Percentiles rank a stretch among this genome's conserved stretches.
Conservation (phyloP, 2,888 invertebrate species). For the Harpalus rubripes region DNA sequence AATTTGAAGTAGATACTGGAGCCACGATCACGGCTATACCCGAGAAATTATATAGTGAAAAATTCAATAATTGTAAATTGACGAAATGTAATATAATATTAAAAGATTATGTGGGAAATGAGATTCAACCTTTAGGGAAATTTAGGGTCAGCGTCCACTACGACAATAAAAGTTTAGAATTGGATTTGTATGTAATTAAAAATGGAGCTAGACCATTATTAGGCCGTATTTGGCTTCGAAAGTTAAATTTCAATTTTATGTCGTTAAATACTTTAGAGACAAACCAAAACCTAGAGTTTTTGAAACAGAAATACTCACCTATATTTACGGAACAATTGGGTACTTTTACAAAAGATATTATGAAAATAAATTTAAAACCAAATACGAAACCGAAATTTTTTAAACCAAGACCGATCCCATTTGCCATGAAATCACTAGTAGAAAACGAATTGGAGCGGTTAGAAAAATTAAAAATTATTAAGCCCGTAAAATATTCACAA, state of each 20-base stretch:
- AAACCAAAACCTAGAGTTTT: neutral
- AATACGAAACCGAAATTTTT: constrained; percentile 57
- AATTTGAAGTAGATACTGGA: constrained; percentile 43
- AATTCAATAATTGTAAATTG: constrained; percentile 19
- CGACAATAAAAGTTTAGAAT: constrained; percentile 1
- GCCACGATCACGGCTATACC: constrained; percentile 13
- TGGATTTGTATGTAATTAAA: constrained; percentile 12
- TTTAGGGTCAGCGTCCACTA: constrained; percentile 12
- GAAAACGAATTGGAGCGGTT: constrained; percentile 69
- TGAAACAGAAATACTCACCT: neutral
- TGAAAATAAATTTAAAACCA: constrained; percentile 16
- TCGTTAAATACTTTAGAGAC: neutral
- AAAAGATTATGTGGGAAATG: constrained; percentile 46
- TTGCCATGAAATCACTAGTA: constrained; percentile 70
- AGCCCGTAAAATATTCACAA: constrained; percentile 3
- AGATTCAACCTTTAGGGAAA: constrained; percentile 12
- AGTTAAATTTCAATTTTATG: neutral
- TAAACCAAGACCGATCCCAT: constrained; percentile 70
- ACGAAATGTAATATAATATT: constrained; percentile 26
- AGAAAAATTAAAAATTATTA: constrained; percentile 1
- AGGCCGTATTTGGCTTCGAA: neutral
- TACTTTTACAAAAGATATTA: constrained; percentile 7
- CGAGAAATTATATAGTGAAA: constrained; percentile 10
- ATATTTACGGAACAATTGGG: constrained; percentile 26
- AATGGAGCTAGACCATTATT: constrained; percentile 21